A percentile compares a stretch with the other conserved stretches of the same genome.
Conservation (phyloP, 2,797 vertebrate genomes). For the Anguilla anguilla region DNA sequence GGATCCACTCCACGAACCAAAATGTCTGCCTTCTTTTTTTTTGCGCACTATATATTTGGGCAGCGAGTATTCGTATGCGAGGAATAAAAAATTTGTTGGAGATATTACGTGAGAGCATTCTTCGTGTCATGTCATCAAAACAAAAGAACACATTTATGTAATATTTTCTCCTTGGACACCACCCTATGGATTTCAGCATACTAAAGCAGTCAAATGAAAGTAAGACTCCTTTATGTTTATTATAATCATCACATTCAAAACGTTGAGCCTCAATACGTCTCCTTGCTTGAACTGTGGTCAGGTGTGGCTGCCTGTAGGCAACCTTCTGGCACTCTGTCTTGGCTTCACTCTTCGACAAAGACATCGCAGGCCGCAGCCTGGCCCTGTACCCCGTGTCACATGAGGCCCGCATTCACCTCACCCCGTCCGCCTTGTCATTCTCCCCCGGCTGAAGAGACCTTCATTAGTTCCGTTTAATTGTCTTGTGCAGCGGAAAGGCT, state of each 20-base stretch:
- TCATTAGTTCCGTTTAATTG: constrained; percentile 1
- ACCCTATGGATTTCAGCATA: not conserved
- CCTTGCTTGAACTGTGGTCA: not conserved
- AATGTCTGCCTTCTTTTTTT: not conserved
- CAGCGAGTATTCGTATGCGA: not conserved
- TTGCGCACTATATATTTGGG: not conserved
- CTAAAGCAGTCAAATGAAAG: not conserved
- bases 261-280: not conserved
- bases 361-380: not conserved
- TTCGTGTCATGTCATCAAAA: not conserved
- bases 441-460: not conserved
- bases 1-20: not conserved
- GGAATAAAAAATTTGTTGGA: not conserved
- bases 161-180: not conserved
- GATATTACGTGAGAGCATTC: not conserved
- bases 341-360: not conserved
- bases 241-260: not conserved
- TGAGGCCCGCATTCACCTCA: not conserved
- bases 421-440: not conserved
- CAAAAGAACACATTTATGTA: not conserved
- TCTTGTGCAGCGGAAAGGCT: not conserved
- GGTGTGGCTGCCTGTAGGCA: not conserved
- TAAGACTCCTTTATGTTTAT: not conserved
- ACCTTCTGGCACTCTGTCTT: not conserved
- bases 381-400: not conserved